phyloP scores from a whole-genome alignment of 2,797 vertebrate species.

The Coendou prehensilis region DNA sequence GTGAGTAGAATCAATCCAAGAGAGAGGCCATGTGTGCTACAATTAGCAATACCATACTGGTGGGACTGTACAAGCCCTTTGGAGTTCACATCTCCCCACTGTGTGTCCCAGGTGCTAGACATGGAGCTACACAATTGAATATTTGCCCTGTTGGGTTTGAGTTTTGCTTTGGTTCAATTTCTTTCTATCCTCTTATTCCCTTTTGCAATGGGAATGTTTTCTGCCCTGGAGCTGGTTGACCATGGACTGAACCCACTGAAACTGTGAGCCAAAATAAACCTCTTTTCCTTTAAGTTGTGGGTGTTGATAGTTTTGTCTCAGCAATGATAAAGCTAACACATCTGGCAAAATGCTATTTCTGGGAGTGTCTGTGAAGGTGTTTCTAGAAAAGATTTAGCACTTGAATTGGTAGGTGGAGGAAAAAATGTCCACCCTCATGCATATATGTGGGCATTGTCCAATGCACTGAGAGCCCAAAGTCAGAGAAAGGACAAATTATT shows the following conservation, averaged over 20 bases:
- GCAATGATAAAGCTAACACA: background rate
- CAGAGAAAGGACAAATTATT: background rate
- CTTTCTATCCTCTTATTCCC: background rate
- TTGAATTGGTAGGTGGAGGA: background rate
- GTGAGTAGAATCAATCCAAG: background rate
- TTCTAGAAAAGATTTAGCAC: background rate
- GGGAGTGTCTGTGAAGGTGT: background rate
- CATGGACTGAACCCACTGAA: background rate
- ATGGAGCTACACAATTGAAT: background rate
- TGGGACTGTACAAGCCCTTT: background rate
- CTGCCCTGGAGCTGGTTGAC: background rate
- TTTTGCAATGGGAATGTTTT: background rate
- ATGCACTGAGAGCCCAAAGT: background rate
- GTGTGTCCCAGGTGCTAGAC: background rate
- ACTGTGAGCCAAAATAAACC: background rate
- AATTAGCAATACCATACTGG: background rate
- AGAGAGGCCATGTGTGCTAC: background rate
- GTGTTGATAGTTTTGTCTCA: background rate
- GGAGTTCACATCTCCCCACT: background rate
- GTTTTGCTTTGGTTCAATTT: background rate
- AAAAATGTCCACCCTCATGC: background rate
- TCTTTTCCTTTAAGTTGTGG: background rate
- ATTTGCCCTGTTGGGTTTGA: background rate
- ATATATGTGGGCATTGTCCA: too few relatives aligned
- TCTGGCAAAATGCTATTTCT: background rate